Conservation (phyloP, 2,888 invertebrate species). For the Drosophila anomelani region DNA sequence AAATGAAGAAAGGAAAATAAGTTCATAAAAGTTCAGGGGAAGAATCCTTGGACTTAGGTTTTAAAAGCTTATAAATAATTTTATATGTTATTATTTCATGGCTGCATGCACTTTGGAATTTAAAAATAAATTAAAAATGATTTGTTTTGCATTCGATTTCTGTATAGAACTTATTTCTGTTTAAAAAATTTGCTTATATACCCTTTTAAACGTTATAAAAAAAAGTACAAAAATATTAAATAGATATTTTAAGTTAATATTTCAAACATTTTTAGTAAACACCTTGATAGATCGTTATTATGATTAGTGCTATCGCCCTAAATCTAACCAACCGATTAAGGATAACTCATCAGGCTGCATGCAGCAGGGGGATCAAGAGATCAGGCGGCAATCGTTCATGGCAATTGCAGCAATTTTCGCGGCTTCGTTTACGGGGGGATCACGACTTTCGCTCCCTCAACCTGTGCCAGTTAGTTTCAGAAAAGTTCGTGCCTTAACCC, state of each 20-base stretch:
- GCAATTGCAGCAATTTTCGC: conserved; percentile 30
- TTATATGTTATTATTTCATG: no score
- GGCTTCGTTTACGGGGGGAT: conserved; percentile 1
- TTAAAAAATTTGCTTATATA: no score
- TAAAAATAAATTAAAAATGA: no score
- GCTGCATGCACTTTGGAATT: no score
- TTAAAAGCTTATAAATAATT: background rate
- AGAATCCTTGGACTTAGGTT: background rate
- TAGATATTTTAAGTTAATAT: no score
- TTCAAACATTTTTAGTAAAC: no score
- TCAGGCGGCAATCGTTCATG: conserved; percentile 14
- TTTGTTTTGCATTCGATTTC: no score
- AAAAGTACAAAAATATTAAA: no score
- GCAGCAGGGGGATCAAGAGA: conserved; percentile 3
- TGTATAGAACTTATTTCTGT: no score
- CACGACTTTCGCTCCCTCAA: conserved; percentile 41
- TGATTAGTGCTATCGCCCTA: no score
- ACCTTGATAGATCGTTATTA: background rate
- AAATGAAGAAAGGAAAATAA: background rate
- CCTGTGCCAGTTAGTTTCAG: conserved; percentile 8
- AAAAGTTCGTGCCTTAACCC: conserved; percentile 2
- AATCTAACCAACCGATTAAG: conserved; percentile 13
- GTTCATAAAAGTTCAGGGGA: background rate
- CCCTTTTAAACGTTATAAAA: no score
- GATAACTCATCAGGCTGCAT: conserved; percentile 1